Conservation (phyloP, 2,797 vertebrate species). For the Morus bassanus region DNA sequence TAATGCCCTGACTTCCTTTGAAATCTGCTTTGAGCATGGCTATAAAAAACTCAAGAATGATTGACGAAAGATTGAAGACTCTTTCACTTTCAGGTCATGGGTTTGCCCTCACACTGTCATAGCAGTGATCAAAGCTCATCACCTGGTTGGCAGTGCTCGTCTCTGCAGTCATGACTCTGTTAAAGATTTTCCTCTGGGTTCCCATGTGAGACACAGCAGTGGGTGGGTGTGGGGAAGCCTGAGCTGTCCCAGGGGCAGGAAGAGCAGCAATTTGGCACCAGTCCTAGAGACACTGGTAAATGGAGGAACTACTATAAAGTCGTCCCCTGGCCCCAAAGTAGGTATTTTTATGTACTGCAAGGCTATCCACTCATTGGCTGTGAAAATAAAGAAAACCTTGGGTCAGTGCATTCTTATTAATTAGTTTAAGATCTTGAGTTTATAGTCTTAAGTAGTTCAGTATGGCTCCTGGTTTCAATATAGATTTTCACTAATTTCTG, state of each 20-base stretch:
- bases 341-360: neutral
- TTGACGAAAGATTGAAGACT: neutral
- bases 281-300: neutral
- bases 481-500: neutral
- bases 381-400: neutral
- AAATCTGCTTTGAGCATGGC: slow-evolving; percentile 16
- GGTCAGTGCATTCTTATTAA: neutral
- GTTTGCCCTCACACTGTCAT: neutral
- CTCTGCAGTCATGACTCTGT: rapidly evolving
- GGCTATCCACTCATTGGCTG: neutral
- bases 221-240: neutral
- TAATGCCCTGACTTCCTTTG: slow-evolving; percentile 26
- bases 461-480: neutral
- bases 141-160: neutral
- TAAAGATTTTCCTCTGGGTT: neutral
- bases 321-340: neutral
- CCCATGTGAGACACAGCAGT: neutral
- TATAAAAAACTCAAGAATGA: neutral
- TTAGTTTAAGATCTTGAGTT: neutral
- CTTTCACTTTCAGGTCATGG: neutral
- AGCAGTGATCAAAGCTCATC: neutral
- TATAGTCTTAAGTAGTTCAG: neutral
- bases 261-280: neutral
- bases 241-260: neutral
- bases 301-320: neutral